Evolutionary conservation across 1,140 invertebrate genomes (phyloP).

Genomic region (Drosophila ogumai): DNA sequence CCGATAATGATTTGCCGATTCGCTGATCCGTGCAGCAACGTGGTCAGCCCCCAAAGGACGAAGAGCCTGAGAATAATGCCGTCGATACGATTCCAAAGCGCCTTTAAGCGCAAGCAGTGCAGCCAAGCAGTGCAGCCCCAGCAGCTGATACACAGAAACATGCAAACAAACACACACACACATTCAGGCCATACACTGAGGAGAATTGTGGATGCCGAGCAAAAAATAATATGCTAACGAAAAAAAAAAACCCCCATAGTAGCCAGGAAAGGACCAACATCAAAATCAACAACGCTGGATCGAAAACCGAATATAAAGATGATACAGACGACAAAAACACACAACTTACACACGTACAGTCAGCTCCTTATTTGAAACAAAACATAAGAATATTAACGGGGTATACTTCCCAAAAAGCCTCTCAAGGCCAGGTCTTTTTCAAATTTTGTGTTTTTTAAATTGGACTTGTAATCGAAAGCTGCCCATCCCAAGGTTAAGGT

Average conservation of each 20-base stretch:
- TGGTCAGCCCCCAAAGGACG: constrained; percentile 79
- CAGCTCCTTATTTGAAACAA: constrained; percentile 11
- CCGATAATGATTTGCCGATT: constrained; percentile 31
- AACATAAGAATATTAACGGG: constrained; percentile 1
- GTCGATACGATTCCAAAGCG: constrained; percentile 81
- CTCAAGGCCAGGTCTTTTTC: constrained; percentile 14
- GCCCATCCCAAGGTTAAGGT: constrained; percentile 1
- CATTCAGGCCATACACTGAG: constrained; percentile 29
- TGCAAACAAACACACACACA: constrained; percentile 19
- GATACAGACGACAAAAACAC: constrained; percentile 24
- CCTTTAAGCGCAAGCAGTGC: constrained; percentile 66
- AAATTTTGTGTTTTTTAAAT: constrained; percentile 5
- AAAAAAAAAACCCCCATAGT: not conserved
- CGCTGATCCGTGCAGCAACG: constrained; percentile 64
- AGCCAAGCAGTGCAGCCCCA: constrained; percentile 59
- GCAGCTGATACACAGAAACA: constrained; percentile 55
- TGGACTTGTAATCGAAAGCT: constrained; percentile 1
- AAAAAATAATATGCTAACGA: constrained; percentile 16
- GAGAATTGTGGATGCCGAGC: constrained; percentile 20
- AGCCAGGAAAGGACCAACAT: constrained; percentile 53
- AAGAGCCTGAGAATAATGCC: constrained; percentile 81
- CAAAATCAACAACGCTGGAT: constrained; percentile 48
- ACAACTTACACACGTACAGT: constrained; percentile 22
- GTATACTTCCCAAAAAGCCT: not conserved
- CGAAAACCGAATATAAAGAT: constrained; percentile 12